These are phyloP conservation scores for Chrysochloris asiatica DNA, from an alignment of 2,113 vertebrate species.

Conservation along the genomic window DNA sequence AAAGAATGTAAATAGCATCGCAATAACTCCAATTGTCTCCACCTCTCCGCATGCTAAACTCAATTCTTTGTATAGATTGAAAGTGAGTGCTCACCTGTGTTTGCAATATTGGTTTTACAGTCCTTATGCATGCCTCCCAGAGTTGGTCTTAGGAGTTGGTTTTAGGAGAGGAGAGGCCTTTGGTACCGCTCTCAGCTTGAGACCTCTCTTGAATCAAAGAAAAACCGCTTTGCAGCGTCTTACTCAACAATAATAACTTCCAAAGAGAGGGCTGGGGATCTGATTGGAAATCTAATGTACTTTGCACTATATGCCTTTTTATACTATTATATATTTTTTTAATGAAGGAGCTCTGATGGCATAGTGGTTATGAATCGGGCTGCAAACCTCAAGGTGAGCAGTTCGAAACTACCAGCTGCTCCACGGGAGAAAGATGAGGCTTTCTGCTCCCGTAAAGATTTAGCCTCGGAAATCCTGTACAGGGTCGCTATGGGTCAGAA, in stretches of 20 bases:
- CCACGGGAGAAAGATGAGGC: no score
- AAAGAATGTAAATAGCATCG: not conserved
- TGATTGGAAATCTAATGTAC: no score
- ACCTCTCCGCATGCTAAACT: not conserved
- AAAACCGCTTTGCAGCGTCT: not conserved
- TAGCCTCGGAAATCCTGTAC: no score
- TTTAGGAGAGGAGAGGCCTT: not conserved
- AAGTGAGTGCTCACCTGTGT: accelerated
- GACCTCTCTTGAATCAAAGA: not conserved
- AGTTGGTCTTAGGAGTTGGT: accelerated
- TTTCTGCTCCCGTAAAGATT: no score
- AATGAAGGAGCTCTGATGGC: no score
- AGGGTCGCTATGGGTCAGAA: no score
- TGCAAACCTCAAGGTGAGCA: no score
- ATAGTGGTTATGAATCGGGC: no score
- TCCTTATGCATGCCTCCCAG: not conserved
- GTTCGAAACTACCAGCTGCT: no score
- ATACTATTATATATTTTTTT: not conserved
- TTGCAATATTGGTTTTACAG: accelerated
- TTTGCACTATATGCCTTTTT: not conserved
- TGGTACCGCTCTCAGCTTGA: not conserved
- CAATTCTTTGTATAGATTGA: not conserved
- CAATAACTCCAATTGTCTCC: not conserved
- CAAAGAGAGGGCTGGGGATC: not conserved
- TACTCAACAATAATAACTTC: not conserved